Conservation (phyloP, 2,113 vertebrate genomes). For the Brienomyrus longianalis region DNA sequence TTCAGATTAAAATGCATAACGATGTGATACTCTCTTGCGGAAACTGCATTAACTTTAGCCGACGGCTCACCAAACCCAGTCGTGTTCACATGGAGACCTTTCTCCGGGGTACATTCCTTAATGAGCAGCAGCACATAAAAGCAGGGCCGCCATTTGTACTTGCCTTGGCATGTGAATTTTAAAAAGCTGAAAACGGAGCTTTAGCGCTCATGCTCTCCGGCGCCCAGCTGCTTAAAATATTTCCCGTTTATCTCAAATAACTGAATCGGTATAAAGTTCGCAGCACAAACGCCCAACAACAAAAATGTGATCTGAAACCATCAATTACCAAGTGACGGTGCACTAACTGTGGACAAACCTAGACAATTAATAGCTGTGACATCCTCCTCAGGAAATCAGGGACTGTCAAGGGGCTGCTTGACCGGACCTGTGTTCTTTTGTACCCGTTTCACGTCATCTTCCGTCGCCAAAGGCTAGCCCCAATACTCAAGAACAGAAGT, state of each 20-base stretch:
- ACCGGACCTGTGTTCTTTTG: not conserved
- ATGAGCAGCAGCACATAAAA: constrained; percentile 2
- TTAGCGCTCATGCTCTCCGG: not conserved
- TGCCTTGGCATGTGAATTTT: not conserved
- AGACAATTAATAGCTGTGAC: not conserved
- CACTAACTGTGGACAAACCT: not conserved
- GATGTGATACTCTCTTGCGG: constrained; percentile 5
- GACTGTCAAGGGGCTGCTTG: not conserved
- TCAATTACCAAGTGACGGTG: not conserved
- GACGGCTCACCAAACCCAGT: not conserved
- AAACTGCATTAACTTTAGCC: not conserved
- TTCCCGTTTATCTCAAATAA: not conserved
- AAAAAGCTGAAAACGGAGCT: not conserved
- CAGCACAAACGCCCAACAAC: not conserved
- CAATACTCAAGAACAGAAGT: not conserved
- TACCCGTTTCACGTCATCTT: not conserved
- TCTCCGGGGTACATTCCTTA: constrained; percentile 2
- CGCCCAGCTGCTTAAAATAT: constrained; percentile 2
- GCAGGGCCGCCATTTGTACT: not conserved
- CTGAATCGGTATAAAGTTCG: not conserved
- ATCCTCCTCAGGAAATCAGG: not conserved
- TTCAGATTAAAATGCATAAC: constrained; percentile 14
- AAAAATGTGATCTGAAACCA: not conserved
- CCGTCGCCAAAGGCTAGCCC: not conserved
- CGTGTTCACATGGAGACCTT: not conserved